Conservation (phyloP, 1,140 invertebrate species). For the Drosophila azteca region DNA sequence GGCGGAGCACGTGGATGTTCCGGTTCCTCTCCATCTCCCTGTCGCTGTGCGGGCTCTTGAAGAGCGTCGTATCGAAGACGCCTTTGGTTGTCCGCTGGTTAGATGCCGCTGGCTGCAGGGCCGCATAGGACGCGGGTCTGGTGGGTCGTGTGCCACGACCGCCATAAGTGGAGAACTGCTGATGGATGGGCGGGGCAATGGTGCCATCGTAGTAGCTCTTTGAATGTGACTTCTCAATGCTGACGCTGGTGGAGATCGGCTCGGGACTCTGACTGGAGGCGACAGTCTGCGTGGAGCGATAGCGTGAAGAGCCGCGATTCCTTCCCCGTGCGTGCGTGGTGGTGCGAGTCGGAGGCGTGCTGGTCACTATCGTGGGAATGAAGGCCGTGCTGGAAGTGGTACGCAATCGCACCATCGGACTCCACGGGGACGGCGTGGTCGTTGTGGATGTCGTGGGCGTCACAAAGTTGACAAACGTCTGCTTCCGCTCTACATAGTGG, state of each 20-base stretch:
- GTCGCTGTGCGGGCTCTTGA: constrained; percentile 71
- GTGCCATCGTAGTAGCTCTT: constrained; percentile 79
- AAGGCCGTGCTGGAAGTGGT: constrained; percentile 34
- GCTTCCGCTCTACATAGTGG: constrained; percentile 55
- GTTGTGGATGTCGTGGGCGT: constrained; percentile 31
- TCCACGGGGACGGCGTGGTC: constrained; percentile 60
- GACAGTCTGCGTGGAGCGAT: constrained; percentile 33
- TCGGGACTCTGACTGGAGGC: constrained; percentile 19
- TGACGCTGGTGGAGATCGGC: constrained; percentile 43
- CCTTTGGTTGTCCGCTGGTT: constrained; percentile 73
- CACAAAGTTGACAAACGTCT: constrained; percentile 27
- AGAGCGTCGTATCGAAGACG: constrained; percentile 77
- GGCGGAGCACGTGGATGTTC: constrained; percentile 45
- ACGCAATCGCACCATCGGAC: constrained; percentile 62
- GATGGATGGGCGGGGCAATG: constrained; percentile 57
- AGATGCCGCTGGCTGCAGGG: constrained; percentile 32
- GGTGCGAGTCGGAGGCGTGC: constrained; percentile 23
- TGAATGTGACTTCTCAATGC: constrained; percentile 72
- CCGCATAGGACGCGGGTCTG: constrained; percentile 25
- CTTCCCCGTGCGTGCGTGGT: constrained; percentile 6
- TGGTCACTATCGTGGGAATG: constrained; percentile 60
- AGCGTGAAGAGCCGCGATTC: constrained; percentile 46
- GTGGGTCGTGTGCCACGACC: constrained; percentile 49
- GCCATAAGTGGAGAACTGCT: constrained; percentile 24
- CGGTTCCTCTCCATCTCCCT: constrained; percentile 49